Conservation (phyloP, 2,797 vertebrate genomes). For the Bradypus variegatus region DNA sequence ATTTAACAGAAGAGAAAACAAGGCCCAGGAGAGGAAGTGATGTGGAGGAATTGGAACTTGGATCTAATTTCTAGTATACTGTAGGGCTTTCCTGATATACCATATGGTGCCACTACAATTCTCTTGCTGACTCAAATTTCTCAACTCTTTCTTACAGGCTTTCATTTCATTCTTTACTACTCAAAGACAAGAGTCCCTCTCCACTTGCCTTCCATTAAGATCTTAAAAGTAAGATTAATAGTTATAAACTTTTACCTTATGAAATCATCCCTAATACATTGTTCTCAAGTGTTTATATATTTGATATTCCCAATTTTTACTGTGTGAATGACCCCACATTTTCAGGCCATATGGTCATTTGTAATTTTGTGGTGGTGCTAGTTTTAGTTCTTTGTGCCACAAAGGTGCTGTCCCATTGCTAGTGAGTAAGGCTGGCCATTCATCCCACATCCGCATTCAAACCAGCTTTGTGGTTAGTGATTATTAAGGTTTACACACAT, state of each 20-base stretch:
- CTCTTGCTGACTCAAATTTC: background rate
- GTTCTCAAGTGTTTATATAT: slow-evolving; percentile 3
- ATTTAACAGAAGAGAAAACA: background rate
- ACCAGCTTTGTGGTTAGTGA: background rate
- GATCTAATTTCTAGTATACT: background rate
- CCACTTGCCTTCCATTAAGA: background rate
- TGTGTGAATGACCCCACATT: background rate
- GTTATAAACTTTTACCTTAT: background rate
- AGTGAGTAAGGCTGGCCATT: background rate
- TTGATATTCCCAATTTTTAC: background rate
- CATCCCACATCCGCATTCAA: background rate
- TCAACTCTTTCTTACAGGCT: background rate
- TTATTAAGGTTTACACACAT: background rate
- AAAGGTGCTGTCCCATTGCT: background rate
- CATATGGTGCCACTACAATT: background rate
- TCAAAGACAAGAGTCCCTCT: background rate
- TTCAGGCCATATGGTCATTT: background rate
- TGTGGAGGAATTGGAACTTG: background rate
- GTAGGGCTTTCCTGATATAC: background rate
- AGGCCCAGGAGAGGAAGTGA: background rate
- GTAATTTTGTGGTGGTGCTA: background rate
- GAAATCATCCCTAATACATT: slow-evolving; percentile 3
- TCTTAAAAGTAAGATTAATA: background rate
- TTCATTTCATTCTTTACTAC: background rate
- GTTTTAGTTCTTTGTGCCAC: background rate